Conservation (phyloP, 2,113 vertebrate genomes). For the Vanacampus margaritifer region DNA sequence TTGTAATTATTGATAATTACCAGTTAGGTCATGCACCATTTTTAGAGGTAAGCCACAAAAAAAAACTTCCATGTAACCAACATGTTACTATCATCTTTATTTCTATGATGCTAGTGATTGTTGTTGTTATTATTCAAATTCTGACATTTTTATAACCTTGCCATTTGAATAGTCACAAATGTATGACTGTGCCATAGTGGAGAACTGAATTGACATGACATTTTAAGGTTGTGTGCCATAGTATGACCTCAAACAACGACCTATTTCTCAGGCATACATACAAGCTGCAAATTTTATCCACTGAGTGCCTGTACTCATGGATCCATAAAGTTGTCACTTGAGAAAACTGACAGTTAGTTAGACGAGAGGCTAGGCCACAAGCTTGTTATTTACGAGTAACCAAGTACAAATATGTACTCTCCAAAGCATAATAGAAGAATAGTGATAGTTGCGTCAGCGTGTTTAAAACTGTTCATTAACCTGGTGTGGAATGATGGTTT, state of each 20-base stretch:
- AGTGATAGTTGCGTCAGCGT: background rate
- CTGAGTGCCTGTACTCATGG: constrained; percentile 10
- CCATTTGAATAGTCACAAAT: constrained; percentile 17
- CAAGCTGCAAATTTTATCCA: background rate
- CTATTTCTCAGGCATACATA: constrained; percentile 4
- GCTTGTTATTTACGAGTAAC: constrained; percentile 8
- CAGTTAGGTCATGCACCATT: background rate
- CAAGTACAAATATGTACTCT: constrained; percentile 2
- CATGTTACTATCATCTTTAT: background rate
- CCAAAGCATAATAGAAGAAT: background rate
- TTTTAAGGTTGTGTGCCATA: constrained; percentile 48
- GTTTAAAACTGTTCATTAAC: background rate
- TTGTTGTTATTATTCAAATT: constrained; percentile 10
- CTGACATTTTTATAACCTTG: constrained; percentile 14
- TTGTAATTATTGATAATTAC: constrained; percentile 28
- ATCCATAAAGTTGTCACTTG: constrained; percentile 24
- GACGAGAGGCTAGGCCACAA: background rate
- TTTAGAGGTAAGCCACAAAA: background rate
- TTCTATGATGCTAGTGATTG: background rate
- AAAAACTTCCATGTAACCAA: background rate
- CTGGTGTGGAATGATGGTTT: background rate
- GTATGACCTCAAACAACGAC: constrained; percentile 34
- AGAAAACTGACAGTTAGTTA: constrained; percentile 12
- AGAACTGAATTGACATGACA: constrained; percentile 45
- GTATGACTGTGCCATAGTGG: constrained; percentile 22